These are phyloP conservation scores for Heliconius eleuchia DNA, from an alignment of 1,140 invertebrate species.

Conservation along the genomic window DNA sequence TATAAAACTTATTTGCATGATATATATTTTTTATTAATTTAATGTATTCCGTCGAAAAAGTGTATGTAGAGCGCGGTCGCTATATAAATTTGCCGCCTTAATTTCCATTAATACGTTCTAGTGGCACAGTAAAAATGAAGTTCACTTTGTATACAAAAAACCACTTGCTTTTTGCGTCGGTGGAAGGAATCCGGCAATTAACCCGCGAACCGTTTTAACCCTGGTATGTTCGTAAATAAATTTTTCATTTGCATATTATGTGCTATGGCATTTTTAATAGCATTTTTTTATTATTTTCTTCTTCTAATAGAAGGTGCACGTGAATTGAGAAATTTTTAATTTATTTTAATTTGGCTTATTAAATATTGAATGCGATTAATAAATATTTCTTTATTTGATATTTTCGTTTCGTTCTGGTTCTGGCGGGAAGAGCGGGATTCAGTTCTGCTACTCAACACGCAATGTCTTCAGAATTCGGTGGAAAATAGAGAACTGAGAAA, in stretches of 20 bases:
- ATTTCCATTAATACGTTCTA: constrained; percentile 30
- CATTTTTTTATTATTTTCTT: background rate
- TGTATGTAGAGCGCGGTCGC: background rate
- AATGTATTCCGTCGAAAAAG: background rate
- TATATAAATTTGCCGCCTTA: constrained; percentile 9
- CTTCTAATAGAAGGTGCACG: background rate
- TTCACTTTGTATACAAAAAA: constrained; percentile 35
- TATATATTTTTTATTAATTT: background rate
- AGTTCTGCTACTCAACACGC: no score
- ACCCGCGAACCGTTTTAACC: constrained; percentile 35
- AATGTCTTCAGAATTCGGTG: no score
- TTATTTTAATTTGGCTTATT: background rate
- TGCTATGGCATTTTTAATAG: constrained; percentile 33
- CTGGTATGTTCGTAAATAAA: constrained; percentile 39
- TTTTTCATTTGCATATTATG: constrained; percentile 37
- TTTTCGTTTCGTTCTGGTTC: no score
- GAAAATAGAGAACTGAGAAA: no score
- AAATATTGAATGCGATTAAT: no score
- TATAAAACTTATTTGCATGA: background rate
- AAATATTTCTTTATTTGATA: no score
- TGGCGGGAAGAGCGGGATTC: no score
- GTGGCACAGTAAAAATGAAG: constrained; percentile 24
- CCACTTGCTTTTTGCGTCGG: constrained; percentile 35
- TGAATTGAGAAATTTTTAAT: background rate
- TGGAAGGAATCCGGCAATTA: constrained; percentile 42